Base-by-base conservation (phyloP, 2,113 vertebrate genomes). In the Clarias gariepinus region DNA sequence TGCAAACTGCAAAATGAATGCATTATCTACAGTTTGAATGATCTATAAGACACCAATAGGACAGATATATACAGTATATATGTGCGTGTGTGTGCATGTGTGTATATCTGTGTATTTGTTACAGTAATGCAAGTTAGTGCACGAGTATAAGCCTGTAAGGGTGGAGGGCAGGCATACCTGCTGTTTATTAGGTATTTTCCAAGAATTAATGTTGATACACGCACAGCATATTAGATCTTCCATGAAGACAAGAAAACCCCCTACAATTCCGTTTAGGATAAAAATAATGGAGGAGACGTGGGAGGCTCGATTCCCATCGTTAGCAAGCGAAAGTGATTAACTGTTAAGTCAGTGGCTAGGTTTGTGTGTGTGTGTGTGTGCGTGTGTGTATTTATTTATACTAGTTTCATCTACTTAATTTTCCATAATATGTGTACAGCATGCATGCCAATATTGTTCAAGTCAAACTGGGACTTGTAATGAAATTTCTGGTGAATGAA, bases 141-240 rank as follows among this genome's bases (percentile, higher is more conserved):
- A 60, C 36, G 78, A 33, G 55, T 36, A 10, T 60, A 36, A 60
- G 78, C 23, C 28, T 41, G 58, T 25, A 63, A 23, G 79, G 25
- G 33, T 41, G 57, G 19, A 81, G 19, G 58, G 57, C 11, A 18
- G 76, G 19, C 19, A 47, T 47, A 41, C 25, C 60, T 61, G 23
- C 58, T 81, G 33, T 81, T 41, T 47, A 41, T 25, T 63, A 81
- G 80, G 80, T 63, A 41, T 81, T 81, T 81, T 81, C 80, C 58
- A 63, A 63, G 60, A 63, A 63, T 81, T 64, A 25, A 36, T 81
- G 60, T 36, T 61, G 9, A 61, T 23, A 81, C 78, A 61, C 36
- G 78, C 57, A 41, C 57, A 60, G n/a, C 3, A 4, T 36, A 61
- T 81, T 81, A 19, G 55, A 58, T 19, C 55, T 33, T 33, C n/a